Evolutionary conservation across 2,113 vertebrate species (phyloP).

Genomic region (Cyrtonyx montezumae): DNA sequence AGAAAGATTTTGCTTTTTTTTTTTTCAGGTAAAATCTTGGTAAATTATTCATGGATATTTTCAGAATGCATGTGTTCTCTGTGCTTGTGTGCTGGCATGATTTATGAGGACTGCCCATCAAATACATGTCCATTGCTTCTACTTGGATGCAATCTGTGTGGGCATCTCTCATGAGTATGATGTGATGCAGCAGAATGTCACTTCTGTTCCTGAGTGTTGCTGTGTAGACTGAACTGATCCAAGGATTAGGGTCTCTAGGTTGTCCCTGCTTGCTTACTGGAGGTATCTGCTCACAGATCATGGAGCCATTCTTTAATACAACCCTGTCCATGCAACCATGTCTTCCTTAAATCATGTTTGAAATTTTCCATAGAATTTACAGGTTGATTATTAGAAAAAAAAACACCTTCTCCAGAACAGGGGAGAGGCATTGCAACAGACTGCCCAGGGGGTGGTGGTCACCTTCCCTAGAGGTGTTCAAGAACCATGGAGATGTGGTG

Average conservation of each 20-base stretch:
- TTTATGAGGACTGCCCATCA: background rate
- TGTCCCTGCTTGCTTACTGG: background rate
- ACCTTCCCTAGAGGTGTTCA: too few species aligned
- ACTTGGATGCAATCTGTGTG: background rate
- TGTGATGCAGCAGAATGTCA: background rate
- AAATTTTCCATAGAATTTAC: background rate
- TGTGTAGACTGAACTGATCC: background rate
- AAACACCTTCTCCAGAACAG: too few species aligned
- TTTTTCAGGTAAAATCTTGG: background rate
- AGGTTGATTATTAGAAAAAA: too few species aligned
- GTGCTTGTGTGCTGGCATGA: accelerated
- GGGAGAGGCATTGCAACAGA: too few species aligned
- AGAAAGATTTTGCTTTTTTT: background rate
- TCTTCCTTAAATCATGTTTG: background rate
- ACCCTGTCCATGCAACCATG: background rate
- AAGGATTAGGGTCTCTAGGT: background rate
- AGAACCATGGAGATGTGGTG: too few species aligned
- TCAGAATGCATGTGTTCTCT: background rate
- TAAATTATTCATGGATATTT: background rate
- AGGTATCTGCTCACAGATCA: background rate
- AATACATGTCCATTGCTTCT: background rate
- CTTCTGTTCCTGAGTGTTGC: background rate
- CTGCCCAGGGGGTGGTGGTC: too few species aligned
- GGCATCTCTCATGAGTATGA: background rate
- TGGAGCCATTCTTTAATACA: background rate